Evolutionary conservation across 2,888 invertebrate species (phyloP).

Genomic region (Perdita meconis): DNA sequence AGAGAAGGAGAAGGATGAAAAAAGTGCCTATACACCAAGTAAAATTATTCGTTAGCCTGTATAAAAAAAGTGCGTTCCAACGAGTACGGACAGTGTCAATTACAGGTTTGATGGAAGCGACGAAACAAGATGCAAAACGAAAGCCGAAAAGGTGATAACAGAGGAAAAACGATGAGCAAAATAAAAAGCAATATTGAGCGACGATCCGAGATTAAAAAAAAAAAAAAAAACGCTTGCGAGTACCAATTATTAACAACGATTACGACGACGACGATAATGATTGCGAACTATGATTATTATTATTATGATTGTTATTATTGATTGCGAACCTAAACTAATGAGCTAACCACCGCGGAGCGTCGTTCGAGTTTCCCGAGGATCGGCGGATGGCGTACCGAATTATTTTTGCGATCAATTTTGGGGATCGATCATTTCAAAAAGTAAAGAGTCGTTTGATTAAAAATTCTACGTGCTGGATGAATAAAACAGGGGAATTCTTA

Average conservation of each 20-base stretch:
- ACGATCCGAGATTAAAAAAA: constrained; percentile 52
- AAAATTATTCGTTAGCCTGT: constrained; percentile 70
- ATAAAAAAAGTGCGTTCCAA: constrained; percentile 62
- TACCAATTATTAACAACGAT: constrained; percentile 56
- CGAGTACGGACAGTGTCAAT: constrained; percentile 74
- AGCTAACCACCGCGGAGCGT: constrained; percentile 52
- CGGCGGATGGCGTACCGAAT: not conserved
- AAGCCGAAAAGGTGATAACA: not conserved
- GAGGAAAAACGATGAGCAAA: constrained; percentile 30
- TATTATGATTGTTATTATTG: constrained; percentile 65
- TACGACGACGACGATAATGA: constrained; percentile 58
- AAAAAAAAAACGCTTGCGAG: constrained; percentile 43
- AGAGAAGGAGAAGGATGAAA: constrained; percentile 52
- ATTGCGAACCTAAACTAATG: constrained; percentile 60
- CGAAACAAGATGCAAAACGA: constrained; percentile 31
- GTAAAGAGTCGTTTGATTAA: too few relatives aligned
- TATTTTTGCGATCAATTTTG: not conserved
- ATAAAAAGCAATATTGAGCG: constrained; percentile 61
- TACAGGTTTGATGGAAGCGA: constrained; percentile 61
- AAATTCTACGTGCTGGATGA: not conserved
- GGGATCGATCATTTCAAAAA: too few relatives aligned
- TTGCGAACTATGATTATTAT: constrained; percentile 61
- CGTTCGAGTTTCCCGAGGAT: constrained; percentile 17
- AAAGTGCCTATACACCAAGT: constrained; percentile 72
- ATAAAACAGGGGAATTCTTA: not conserved